A percentile compares a stretch with the other conserved stretches of the same genome.
Conservation (phyloP, 2,888 invertebrate genomes). For the Stomorhina lunata region DNA sequence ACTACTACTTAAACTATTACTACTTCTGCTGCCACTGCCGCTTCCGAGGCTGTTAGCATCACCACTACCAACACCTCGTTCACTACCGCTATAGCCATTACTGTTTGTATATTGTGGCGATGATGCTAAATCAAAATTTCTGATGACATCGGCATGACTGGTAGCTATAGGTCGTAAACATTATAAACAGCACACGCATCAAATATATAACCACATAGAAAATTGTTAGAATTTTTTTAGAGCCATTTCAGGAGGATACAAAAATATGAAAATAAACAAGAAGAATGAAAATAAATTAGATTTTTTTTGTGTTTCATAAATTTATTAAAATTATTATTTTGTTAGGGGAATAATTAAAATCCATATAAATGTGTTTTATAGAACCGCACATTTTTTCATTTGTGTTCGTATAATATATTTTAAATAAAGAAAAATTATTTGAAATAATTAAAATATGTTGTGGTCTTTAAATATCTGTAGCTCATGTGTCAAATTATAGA, state of each 20-base stretch:
- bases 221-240: too few relatives aligned
- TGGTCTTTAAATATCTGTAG: too few relatives aligned
- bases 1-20: slow-evolving; percentile 45
- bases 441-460: not conserved
- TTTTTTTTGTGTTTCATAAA: slow-evolving; percentile 38
- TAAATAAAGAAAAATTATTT: not conserved
- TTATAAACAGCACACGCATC: slow-evolving; percentile 33
- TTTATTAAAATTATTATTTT: not conserved
- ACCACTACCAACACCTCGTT: not conserved
- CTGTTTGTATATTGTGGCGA: slow-evolving; percentile 48
- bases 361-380: not conserved
- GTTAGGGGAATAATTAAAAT: slow-evolving; percentile 28
- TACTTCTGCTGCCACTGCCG: slow-evolving; percentile 20
- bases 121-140: slow-evolving; percentile 68
- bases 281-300: slow-evolving; percentile 20
- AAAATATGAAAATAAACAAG: slow-evolving; percentile 24
- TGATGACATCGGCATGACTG: slow-evolving; percentile 67
- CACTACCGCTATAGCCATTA: slow-evolving; percentile 31
- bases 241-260: too few relatives aligned
- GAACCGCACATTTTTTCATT: not conserved
- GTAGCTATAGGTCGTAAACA: slow-evolving; percentile 64
- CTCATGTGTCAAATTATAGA: too few relatives aligned
- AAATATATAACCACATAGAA: not conserved
- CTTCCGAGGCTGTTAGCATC: not conserved
- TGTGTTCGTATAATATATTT: too few relatives aligned